These are phyloP conservation scores for Melinaea marsaeus DNA, from an alignment of 2,888 invertebrate genomes.

Conservation along the genomic window DNA sequence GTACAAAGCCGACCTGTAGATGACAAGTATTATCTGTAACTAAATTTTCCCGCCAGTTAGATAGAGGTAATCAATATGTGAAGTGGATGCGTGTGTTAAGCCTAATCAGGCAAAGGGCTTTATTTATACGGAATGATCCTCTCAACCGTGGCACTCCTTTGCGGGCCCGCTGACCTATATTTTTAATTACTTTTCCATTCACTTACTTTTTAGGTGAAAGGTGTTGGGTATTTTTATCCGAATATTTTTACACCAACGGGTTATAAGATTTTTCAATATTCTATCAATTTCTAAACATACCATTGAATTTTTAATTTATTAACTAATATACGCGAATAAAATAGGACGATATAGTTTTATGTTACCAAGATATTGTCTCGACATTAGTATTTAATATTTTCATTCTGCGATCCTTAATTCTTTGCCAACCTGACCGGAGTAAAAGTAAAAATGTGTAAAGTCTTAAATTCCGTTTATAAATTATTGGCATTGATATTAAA, in stretches of 20 bases:
- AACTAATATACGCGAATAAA: no score
- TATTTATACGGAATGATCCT: slow-evolving; percentile 35
- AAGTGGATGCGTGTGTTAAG: slow-evolving; percentile 48
- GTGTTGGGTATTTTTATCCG: neutral
- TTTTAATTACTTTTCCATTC: slow-evolving; percentile 15
- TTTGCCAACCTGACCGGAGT: no score
- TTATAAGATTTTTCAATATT: no score
- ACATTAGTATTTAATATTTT: no score
- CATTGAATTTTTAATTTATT: no score
- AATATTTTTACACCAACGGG: neutral
- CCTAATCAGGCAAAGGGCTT: slow-evolving; percentile 54
- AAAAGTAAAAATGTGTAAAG: no score
- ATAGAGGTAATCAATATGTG: slow-evolving; percentile 67
- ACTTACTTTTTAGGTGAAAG: slow-evolving; percentile 10
- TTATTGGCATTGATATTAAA: no score
- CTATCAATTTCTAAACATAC: no score
- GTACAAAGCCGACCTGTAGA: slow-evolving; percentile 56
- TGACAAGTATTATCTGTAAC: slow-evolving; percentile 65
- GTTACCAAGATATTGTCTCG: no score
- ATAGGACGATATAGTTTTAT: no score
- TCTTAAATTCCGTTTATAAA: no score
- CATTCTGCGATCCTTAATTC: no score
- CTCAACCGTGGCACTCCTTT: slow-evolving; percentile 31
- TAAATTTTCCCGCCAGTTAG: slow-evolving; percentile 53
- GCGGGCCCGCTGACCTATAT: slow-evolving; percentile 33